Base-by-base conservation (phyloP, 37 sponge, comb jelly and placozoan genomes). In the Spongilla lacustris region DNA sequence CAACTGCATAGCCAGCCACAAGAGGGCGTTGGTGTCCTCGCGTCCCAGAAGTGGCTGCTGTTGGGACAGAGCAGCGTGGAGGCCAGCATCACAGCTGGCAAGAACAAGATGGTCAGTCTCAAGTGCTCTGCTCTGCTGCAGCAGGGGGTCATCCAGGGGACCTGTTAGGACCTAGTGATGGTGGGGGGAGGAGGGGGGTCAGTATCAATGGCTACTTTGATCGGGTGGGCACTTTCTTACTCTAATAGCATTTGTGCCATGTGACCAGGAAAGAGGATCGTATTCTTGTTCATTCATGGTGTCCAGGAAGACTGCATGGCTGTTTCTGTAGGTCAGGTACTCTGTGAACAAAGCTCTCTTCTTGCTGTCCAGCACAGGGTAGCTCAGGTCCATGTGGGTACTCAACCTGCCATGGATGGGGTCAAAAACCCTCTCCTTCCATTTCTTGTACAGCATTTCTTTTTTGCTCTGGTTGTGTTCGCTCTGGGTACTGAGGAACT, bases 381-480 rank as follows among this genome's bases (percentile, higher is more conserved):
- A 91, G 36, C 32, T 68, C 17, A 84, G 68, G n/a, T 70, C 86
- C 81, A 85, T 80, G 24, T 78, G 26, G 5, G 27, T 17, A 22
- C 25, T 49, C 0, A 90, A 13, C 23, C 69, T n/a, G 23, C 17
- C 41, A 31, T 89, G 87, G 24, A 94, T 35, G 23, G 93, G 93
- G 29, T 32, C 74, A 67, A 92, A 94, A 22, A 94, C 95, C 6
- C 83, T 69, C 48, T 81, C 80, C 19, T 41, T 77, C 95, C 95
- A 94, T 69, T 94, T 92, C 58, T 92, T 50, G 46, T 92, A 92
- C 14, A 94, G 84, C 90, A 89, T 89, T 67, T 82, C 90, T 21
- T 69, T 88, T 68, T 91, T 94, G 29, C 93, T 73, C 33, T 88
- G 50, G 22, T 85, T 66, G 33, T 34, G 33, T 31, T 28, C 34